Conservation (phyloP, 1,140 invertebrate species). For the Drosophila sproati region DNA sequence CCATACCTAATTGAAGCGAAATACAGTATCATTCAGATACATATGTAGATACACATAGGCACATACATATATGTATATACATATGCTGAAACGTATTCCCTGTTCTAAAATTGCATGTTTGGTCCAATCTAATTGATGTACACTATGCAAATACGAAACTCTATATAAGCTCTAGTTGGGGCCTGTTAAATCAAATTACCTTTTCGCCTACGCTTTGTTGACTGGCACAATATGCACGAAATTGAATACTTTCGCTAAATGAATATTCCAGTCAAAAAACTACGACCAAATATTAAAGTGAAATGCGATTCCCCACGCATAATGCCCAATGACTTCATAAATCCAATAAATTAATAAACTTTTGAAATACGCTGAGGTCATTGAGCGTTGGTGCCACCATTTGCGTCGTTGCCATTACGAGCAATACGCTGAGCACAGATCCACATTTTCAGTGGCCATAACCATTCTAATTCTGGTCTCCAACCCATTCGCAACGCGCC, state of each 20-base stretch:
- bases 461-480: slow-evolving; percentile 14
- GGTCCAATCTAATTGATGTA: slow-evolving; percentile 26
- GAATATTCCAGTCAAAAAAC: slow-evolving; percentile 32
- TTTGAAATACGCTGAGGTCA: slow-evolving; percentile 82
- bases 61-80: background rate
- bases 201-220: slow-evolving; percentile 33
- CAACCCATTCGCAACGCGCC: slow-evolving; percentile 71
- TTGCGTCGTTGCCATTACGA: slow-evolving; percentile 40
- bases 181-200: slow-evolving; percentile 76
- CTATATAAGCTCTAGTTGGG: slow-evolving; percentile 14
- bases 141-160: slow-evolving; percentile 28
- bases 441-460: slow-evolving; percentile 24
- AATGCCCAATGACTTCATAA: slow-evolving; percentile 80
- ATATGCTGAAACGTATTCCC: background rate
- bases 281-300: slow-evolving; percentile 11
- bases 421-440: slow-evolving; percentile 5
- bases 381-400: slow-evolving; percentile 48
- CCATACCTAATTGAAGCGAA: slow-evolving; percentile 30
- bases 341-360: slow-evolving; percentile 82
- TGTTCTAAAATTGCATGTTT: slow-evolving; percentile 28
- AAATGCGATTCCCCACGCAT: slow-evolving; percentile 73
- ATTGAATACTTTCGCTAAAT: slow-evolving; percentile 72
- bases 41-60: background rate
- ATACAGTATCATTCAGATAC: slow-evolving; percentile 11
- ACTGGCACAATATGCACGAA: slow-evolving; percentile 56